Evolutionary conservation across 2,888 invertebrate species (phyloP), one percentile per base, ranked within the genome.

Genomic region (Netelia virgata): DNA sequence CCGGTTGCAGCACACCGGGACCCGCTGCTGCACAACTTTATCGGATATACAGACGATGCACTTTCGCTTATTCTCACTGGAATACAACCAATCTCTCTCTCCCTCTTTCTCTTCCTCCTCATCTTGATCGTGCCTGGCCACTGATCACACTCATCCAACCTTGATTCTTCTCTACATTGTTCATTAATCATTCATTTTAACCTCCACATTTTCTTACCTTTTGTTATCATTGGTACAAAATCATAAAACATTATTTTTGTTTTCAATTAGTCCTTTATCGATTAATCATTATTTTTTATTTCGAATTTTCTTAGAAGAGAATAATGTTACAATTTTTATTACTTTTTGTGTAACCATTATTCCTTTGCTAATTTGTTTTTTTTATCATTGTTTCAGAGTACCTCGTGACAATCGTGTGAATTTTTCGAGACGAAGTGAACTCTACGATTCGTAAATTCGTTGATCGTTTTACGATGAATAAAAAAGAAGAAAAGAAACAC

Each of bases 11-110:
- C 74, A 74, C 69, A 66, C n/a, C 3, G 66, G 43, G 69, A 78
- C 55, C 28, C 75, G 36, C 55, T 18, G 47, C 59, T 47, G 75
- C 47, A 75, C 64, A 70, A 79, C 64, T 72, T n/a, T 53, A 73
- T 57, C 70, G 64, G 57, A 63, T 63, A 64, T 36, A 57, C 76
- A 55, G 23, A 72, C 57, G 76, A 59, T 84, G 76, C 73, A 84
- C 84, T 84, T 84, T 84, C 80, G 84, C 76, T 84, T 73, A 47
- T 68, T 76, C 36, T 41, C 68, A 28, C 53, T 36, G 61, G 50
- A 41, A 20, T 70, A 61, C 16, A 72, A 16, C 57, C 9, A 57
- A 43, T 14, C 59, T 61, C n/a, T 53, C 59, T 72, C 76, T 55
- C 14, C 50, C 64, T 63, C 53, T 68, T 61, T 74, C 57, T 68